Base-by-base conservation (phyloP, 1,140 invertebrate species). In the Spodoptera frugiperda region DNA sequence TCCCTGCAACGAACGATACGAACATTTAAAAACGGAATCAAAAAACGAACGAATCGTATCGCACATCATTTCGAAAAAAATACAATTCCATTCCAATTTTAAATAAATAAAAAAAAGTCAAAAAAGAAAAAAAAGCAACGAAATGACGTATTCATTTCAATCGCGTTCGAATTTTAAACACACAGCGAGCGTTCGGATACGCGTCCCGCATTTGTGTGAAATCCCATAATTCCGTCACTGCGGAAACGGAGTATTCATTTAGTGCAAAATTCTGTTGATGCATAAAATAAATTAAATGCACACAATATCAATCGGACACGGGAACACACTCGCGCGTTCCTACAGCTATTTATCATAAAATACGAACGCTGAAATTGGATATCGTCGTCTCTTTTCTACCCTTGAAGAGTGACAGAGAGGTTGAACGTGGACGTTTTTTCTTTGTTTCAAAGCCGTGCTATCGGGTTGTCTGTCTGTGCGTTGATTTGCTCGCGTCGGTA, bases 321-420 rank as follows among this genome's bases (percentile, higher is more conserved):
- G 76, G 86, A 93, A 91, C 82, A 88, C 89, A 89, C 89, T 91
- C 86, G 85, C 76, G 76, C 80, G 80, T 79, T 83, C 44, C 53
- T 87, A 88, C 84, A 82, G 83, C 87, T 89, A 89, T 90, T 90
- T 92, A 92, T 90, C 88, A 90, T 90, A 90, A 89, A 89, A 89
- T 89, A 87, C 87, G 85, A 85, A 85, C 80, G 78, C 77, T 84
- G 79, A 87, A 86, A 91, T 89, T 87, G 84, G 88, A 80, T 79
- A 57, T 78, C 15, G 57, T 71, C 51, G 65, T 89, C 85, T 80
- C 80, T 74, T 46, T 90, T 81, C 67, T 44, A 53, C 78, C 33
- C 21, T n/a, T 8, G 11, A 39, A 8, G 82, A 67, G 76, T 55
- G 84, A 87, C 59, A 54, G 81, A 79, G 83, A 90, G 63, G 81